These are phyloP conservation scores for Melanotaenia boesemani DNA, from an alignment of 2,797 vertebrate genomes.

Conservation along the genomic window DNA sequence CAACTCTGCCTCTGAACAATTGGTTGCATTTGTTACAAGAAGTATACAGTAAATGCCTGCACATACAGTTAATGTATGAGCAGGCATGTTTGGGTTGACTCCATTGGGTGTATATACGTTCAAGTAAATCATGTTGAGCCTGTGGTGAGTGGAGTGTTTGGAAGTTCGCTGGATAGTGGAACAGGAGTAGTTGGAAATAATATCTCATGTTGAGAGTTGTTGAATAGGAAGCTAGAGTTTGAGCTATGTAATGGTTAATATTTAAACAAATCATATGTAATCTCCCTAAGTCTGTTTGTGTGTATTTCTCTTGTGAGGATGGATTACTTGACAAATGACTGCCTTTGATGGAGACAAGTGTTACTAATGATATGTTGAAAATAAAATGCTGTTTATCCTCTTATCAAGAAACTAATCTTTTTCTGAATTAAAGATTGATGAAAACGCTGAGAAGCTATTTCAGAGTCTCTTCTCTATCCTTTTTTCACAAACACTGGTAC, in stretches of 20 bases:
- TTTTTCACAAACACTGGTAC: constrained; percentile 54
- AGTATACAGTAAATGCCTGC: not conserved
- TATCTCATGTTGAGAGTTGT: constrained; percentile 58
- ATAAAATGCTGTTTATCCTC: constrained; percentile 21
- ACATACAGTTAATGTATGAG: constrained; percentile 13
- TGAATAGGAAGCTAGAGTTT: constrained; percentile 46
- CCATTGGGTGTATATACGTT: constrained; percentile 49
- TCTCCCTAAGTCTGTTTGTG: constrained; percentile 32
- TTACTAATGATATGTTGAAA: constrained; percentile 54
- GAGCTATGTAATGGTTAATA: constrained; percentile 52
- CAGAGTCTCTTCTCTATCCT: constrained; percentile 19
- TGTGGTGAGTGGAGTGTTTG: constrained; percentile 38
- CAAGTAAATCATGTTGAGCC: constrained; percentile 61
- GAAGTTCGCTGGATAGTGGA: constrained; percentile 23
- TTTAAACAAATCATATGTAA: constrained; percentile 58
- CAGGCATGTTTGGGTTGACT: constrained; percentile 53
- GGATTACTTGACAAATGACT: constrained; percentile 13
- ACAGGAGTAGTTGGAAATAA: constrained; percentile 36
- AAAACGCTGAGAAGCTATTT: constrained; percentile 58
- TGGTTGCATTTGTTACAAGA: constrained; percentile 28
- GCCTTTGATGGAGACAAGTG: constrained; percentile 26
- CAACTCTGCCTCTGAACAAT: constrained; percentile 23
- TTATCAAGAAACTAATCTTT: constrained; percentile 36
- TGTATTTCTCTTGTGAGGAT: constrained; percentile 25
- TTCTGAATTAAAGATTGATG: constrained; percentile 30